Base-by-base conservation (phyloP, 2,888 invertebrate genomes). In the Drosophila birchii region DNA sequence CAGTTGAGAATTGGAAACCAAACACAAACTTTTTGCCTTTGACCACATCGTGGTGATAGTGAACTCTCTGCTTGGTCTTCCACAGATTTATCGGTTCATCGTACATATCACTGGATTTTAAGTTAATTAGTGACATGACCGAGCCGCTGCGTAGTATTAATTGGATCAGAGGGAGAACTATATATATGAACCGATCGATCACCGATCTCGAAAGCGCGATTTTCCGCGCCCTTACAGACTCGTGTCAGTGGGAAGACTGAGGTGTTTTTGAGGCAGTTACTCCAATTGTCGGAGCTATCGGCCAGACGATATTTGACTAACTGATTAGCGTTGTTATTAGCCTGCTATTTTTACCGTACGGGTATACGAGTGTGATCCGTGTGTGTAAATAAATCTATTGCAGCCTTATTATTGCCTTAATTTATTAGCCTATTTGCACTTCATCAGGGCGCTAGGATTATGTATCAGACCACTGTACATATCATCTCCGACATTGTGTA, bases 1-100 rank as follows among this genome's bases (percentile, higher is more conserved):
- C 39, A 45, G 20, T 58, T 39, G 29, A 18, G 11, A 14, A 14
- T 14, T 39, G 32, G 1, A 12, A 43, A 16, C 32, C 26, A 23
- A 38, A 73, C 34, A 73, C 86, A 49, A 70, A 86, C 86, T 89
- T 79, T 57, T 76, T 84, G 39, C 57, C 38, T 45, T 49, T 75
- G 20, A 76, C 77, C 60, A 79, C 75, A 64, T 88, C 88, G 64
- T 80, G 80, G 38, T 80, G 78, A 62, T 91, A 91, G 54, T 83
- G 91, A 45, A 91, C 91, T 36, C 90, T 90, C 47, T 90, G 90
- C 62, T 91, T 91, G 39, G 82, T 72, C 70, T 89, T 91, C 90
- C 89, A 87, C 62, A 88, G 55, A 34, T 67, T 79, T 45, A 83
- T 79, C 18, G 90, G 90, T 39, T 81, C 81, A 57, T 80, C 82